Base-by-base conservation (phyloP, 2,797 vertebrate genomes). In the Cirrhinus mrigala region DNA sequence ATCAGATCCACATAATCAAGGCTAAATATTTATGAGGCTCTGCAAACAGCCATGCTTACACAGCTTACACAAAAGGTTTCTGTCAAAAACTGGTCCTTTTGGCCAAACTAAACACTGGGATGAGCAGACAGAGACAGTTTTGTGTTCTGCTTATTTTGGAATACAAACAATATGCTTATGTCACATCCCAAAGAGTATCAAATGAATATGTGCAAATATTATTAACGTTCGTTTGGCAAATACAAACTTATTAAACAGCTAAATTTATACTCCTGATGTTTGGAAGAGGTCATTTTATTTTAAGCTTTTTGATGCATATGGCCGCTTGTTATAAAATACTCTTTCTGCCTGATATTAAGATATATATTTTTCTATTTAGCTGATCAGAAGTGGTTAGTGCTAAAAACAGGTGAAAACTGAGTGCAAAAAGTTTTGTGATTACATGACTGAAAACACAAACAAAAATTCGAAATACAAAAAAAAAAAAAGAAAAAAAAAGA, bases 71-170 rank as follows among this genome's bases (percentile, higher is more conserved):
- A 37, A 37, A 37, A 37, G 50, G 44, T 6, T 74, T 70, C 50
- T 87, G 11, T 82, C 54, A 82, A 79, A 69, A 69, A 58, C n/a
- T 58, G 20, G 12, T 44, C 22, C 7, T 22, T 44, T 69, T 48
- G n/a, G 82, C 71, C 86, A 87, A 87, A 80, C 75, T 71, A 85
- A 88, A 87, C 84, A 81, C 69, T 56, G 52, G n/a, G 66, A 58
- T 74, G 75, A 82, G 37, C 58, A 82, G 79, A 85, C 74, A 78
- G 79, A 82, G 71, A 73, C 78, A 80, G 80, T 89, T 73, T 77
- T 89, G 82, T 60, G 33, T 46, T 77, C 20, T 80, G 82, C 60
- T 83, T 86, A 66, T 82, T 88, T 87, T 88, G 84, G 75, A 85
- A 52, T 40, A 46, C 68, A 84, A 88, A 86, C 11, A 79, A 70